These are phyloP conservation scores for Cygnus atratus DNA, from an alignment of 2,113 vertebrate genomes.

Conservation along the genomic window DNA sequence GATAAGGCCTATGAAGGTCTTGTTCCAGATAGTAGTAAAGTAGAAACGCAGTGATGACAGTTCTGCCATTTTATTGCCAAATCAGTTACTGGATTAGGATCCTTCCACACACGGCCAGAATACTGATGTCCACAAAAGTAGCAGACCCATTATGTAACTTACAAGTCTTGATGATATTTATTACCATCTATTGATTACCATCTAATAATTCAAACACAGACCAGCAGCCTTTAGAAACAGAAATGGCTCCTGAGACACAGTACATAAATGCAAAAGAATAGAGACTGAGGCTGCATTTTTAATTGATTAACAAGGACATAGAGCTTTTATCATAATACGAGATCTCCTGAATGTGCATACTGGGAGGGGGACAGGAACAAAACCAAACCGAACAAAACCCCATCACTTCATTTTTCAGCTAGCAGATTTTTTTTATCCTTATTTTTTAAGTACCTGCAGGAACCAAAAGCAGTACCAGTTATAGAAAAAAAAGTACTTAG, in stretches of 20 bases:
- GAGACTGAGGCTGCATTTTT: background rate
- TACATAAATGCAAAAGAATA: background rate
- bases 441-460: background rate
- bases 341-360: accelerated
- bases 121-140: background rate
- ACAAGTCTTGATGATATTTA: background rate
- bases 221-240: background rate
- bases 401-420: background rate
- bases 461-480: background rate
- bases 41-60: background rate
- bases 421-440: background rate
- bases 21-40: background rate
- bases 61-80: background rate
- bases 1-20: background rate
- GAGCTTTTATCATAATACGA: background rate
- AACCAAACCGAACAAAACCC: background rate
- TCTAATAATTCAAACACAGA: background rate
- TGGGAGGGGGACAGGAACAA: background rate
- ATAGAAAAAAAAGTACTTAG: background rate
- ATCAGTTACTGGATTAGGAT: background rate
- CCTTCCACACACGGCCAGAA: background rate
- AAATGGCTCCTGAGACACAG: background rate
- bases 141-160: background rate
- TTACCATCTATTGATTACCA: background rate
- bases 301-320: background rate